A percentile compares a stretch with the other conserved stretches of the same genome.
Evolutionary conservation across 2,888 invertebrate genomes (phyloP).

Genomic region (Lutraria lutraria): DNA sequence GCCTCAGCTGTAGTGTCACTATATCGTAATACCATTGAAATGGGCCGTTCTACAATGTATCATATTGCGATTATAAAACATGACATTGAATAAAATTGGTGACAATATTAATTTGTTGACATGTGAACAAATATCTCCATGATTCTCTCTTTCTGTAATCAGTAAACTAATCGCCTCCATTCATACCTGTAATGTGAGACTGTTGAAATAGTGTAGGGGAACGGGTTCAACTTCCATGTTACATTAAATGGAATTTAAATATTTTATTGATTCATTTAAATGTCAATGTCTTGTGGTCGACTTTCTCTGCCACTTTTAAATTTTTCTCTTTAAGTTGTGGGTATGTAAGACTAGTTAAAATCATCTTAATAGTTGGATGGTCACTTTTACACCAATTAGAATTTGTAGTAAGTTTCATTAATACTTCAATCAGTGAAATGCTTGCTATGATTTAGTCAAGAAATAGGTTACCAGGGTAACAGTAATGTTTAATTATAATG

Average conservation of each 20-base stretch:
- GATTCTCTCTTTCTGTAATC: neutral
- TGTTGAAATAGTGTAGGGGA: constrained; percentile 7
- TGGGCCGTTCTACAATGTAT: neutral
- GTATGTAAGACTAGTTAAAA: too few relatives aligned
- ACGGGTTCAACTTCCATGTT: neutral
- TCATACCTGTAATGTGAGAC: neutral
- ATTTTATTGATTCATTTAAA: neutral
- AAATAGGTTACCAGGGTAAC: too few relatives aligned
- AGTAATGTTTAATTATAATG: too few relatives aligned
- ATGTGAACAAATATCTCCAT: neutral
- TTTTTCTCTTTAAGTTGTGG: neutral
- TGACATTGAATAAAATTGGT: neutral
- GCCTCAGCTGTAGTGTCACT: neutral
- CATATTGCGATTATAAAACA: neutral
- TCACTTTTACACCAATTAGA: too few relatives aligned
- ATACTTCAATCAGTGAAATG: too few relatives aligned
- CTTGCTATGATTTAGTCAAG: too few relatives aligned
- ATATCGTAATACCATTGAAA: constrained; percentile 1
- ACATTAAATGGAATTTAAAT: neutral
- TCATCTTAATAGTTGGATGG: too few relatives aligned
- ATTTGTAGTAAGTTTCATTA: too few relatives aligned
- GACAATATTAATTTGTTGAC: constrained; percentile 17
- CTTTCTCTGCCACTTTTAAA: neutral
- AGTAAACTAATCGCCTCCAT: neutral
- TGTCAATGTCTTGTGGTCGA: neutral